Base-by-base conservation (phyloP, 2,797 vertebrate species). In the Antennarius maculatus region DNA sequence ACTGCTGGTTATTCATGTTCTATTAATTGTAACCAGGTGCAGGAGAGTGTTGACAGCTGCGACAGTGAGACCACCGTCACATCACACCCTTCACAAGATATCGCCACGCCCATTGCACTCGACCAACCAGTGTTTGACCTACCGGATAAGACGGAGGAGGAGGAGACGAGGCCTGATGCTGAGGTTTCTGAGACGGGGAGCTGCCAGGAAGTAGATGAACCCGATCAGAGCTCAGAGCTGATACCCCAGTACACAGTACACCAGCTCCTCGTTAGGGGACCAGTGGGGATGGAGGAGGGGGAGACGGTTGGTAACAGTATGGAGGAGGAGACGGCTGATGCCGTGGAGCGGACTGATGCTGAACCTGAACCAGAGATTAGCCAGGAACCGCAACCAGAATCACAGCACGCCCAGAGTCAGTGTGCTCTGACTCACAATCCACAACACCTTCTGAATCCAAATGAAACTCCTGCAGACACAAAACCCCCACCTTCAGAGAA, bases 41-140 rank as follows among this genome's bases (percentile, higher is more conserved):
- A 97, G 52, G 96, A 96, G 41, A 98, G 98, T 34, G 95, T 95
- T 50, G 98, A 99, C 84, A 98, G 97, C 76, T 98, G 96, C 85
- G 97, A 99, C 90, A 99, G 98, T 13, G 97, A 98, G 88, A 98
- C 92, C 18, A 99, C 97, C 0, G 95, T 99, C 72, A 99, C 94
- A 0, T 96, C 95, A 0, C 91, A 95, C 29, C 93, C 92, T 4
- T 92, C 90, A 7, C 81, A 87, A 43, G 95, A 97, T 14, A 85
- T 92, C 51, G 82, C 83, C 78, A 96, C 95, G 0, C 94, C 92
- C 0, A 42, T 90, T 34, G 90, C 85, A 2, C 67, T 88, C 55
- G 94, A 96, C 52, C 88, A 93, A 23, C 83, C 88, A 8, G 89
- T 76, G 12, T 92, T 92, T 67, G 72, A 75, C 6, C 72, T 86